A percentile compares a stretch with the other conserved stretches of the same genome.
Conservation (phyloP, 2,888 invertebrate genomes). For the Cactoblastis cactorum region DNA sequence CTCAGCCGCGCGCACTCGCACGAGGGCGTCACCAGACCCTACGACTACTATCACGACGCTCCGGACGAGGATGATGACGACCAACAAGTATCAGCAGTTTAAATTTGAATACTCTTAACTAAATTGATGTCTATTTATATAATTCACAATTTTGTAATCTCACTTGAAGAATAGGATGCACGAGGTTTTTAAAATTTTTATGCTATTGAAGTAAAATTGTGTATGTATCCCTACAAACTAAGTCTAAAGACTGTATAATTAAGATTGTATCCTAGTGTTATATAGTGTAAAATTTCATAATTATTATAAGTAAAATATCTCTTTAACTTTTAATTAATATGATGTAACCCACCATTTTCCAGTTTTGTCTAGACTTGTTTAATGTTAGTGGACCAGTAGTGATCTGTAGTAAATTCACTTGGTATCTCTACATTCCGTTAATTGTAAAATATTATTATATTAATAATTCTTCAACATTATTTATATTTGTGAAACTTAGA, state of each 20-base stretch:
- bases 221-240: conserved; percentile 72
- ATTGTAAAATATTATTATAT: conserved; percentile 71
- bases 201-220: conserved; percentile 50
- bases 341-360: conserved; percentile 78
- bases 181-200: conserved; percentile 63
- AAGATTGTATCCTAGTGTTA: conserved; percentile 73
- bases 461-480: conserved; percentile 70
- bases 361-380: conserved; percentile 73
- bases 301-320: conserved; percentile 56
- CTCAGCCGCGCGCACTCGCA: conserved; percentile 91
- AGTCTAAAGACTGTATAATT: conserved; percentile 79
- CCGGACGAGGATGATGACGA: conserved; percentile 76
- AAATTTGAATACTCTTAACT: conserved; percentile 53
- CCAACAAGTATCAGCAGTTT: conserved; percentile 76
- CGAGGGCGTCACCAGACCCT: conserved; percentile 89
- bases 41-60: conserved; percentile 82
- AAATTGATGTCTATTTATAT: conserved; percentile 68
- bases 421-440: conserved; percentile 78
- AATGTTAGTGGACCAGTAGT: conserved; percentile 68
- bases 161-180: conserved; percentile 74
- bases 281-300: conserved; percentile 69
- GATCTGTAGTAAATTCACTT: conserved; percentile 58
- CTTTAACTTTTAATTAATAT: conserved; percentile 58
- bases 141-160: conserved; percentile 72
- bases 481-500: conserved; percentile 77